Evolutionary conservation across 2,797 vertebrate genomes (phyloP), one percentile per base, ranked within the genome.

Genomic region (Centroberyx gerrardi): DNA sequence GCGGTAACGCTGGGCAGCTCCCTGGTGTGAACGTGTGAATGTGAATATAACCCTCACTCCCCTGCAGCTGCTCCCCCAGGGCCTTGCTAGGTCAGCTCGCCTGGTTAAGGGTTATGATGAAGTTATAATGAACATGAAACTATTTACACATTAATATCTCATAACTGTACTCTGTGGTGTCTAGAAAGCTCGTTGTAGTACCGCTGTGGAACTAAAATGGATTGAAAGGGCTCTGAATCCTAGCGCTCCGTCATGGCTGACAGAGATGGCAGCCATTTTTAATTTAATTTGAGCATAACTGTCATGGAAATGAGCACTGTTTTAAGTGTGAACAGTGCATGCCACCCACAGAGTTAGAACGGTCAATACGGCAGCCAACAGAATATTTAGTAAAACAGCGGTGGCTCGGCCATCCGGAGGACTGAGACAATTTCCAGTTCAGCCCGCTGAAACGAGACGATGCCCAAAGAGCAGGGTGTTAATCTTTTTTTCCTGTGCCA

Each of bases 371-470:
- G 40, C 2, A 55, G 59, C 18, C 46, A 62, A 2, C 12, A 72
- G 51, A 74, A 18, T 56, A 52, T 55, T 77, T 68, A 63, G 46
- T 61, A 29, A 38, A 84, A 69, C 63, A 22, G 29, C 27, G 63
- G 33, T 27, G 59, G 71, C 59, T 72, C 17, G 29, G 59, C 64
- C 67, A 55, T 60, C 46, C 6, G 70, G 65, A 61, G 68, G 53
- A 72, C n/a, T 3, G 70, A 75, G 76, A 74, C 82, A 31, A 84
- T 80, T 81, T 80, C 70, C 60, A 60, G 66, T 65, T 62, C 53
- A 42, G 67, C 56, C 48, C 1, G 4, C 56, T 52, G 61, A 77
- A 46, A 78, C 52, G 73, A 86, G 61, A 59, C 1, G 10, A 68
- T 52, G 46, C 65, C 64, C 40, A 27, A 18, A 55, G 49, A 61